Conservation (phyloP, 1,140 invertebrate species). For the Planococcus citri region DNA sequence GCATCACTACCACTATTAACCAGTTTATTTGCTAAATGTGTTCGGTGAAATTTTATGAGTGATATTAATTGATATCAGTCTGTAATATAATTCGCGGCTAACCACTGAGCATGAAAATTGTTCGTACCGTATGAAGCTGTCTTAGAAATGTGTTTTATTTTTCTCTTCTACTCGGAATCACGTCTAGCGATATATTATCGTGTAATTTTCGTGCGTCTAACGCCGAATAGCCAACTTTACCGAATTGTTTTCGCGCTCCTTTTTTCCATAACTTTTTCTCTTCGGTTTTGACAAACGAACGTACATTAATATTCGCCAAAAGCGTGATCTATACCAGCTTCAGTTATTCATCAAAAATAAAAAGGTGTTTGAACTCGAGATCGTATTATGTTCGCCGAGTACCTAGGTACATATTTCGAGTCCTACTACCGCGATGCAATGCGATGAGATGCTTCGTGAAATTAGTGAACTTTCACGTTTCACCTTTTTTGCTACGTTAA, state of each 20-base stretch:
- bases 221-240: background rate
- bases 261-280: background rate
- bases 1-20: background rate
- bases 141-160: background rate
- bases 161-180: background rate
- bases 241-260: background rate
- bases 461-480: no score
- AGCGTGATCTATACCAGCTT: background rate
- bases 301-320: background rate
- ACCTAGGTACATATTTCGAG: no score
- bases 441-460: no score
- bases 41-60: background rate
- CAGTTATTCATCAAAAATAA: constrained; percentile 3
- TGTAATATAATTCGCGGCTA: background rate
- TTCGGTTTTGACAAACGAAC: background rate
- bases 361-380: background rate
- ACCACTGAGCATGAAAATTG: background rate
- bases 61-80: background rate
- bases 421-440: no score
- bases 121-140: background rate
- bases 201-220: background rate
- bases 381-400: no score
- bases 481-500: no score
- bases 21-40: background rate
- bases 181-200: background rate